Conservation (phyloP, 2,797 vertebrate species). For the Fundulus diaphanus region DNA sequence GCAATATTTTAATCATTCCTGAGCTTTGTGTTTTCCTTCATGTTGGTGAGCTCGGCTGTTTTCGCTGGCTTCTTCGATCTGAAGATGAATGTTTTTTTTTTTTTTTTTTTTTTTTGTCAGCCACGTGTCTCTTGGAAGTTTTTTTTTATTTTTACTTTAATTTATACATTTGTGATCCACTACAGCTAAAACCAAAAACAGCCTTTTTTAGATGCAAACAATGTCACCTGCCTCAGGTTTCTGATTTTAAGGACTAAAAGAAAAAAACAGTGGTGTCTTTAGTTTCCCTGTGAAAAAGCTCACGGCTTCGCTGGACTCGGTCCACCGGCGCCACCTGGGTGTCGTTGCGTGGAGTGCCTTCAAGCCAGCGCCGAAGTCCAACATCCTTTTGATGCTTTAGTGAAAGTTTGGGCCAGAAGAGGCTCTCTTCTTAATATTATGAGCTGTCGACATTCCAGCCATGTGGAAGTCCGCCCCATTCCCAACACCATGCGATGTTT, state of each 20-base stretch:
- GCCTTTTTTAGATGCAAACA: conserved; percentile 66
- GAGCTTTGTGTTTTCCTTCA: conserved; percentile 52
- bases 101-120: conserved; percentile 45
- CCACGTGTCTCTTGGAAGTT: conserved; percentile 52
- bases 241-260: conserved; percentile 47
- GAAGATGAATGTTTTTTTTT: conserved; percentile 38
- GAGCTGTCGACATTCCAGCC: conserved; percentile 54
- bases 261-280: conserved; percentile 7
- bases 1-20: conserved; percentile 79
- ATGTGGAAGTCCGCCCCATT: conserved; percentile 26
- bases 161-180: conserved; percentile 76
- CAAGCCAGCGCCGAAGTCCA: conserved; percentile 22
- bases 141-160: conserved; percentile 61
- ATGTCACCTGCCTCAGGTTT: conserved; percentile 55
- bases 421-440: conserved; percentile 43
- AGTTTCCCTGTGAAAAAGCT: conserved; percentile 22
- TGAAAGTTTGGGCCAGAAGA: conserved; percentile 15
- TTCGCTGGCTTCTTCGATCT: conserved; percentile 21
- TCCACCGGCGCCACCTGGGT: conserved; percentile 9
- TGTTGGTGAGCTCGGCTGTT: conserved; percentile 26
- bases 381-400: conserved; percentile 18
- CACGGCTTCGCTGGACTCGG: conserved; percentile 38
- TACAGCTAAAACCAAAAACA: conserved; percentile 85
- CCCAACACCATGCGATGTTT: not conserved
- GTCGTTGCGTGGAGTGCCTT: conserved; percentile 50